Evolutionary conservation across 2,797 vertebrate species (phyloP).

Genomic region (Enteromius thamalakanensis): DNA sequence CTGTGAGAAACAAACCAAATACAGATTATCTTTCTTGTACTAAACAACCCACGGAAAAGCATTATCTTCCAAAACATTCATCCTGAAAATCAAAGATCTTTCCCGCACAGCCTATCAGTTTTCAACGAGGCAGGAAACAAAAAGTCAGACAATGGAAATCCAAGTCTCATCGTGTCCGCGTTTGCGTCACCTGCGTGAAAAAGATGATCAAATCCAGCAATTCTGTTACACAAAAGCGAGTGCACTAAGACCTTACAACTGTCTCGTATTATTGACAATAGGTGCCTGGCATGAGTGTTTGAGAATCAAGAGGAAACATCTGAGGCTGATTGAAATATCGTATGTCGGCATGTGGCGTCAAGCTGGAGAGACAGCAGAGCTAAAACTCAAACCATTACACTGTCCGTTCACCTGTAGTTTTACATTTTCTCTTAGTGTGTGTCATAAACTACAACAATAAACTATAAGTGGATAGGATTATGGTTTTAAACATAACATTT

Average conservation of each 20-base stretch:
- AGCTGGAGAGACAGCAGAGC: slow-evolving; percentile 37
- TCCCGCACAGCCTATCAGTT: slow-evolving; percentile 67
- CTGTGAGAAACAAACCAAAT: not conserved
- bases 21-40: slow-evolving; percentile 6
- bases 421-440: not conserved
- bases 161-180: slow-evolving; percentile 65
- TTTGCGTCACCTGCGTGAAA: slow-evolving; percentile 40
- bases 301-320: slow-evolving; percentile 52
- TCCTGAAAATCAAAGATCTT: slow-evolving; percentile 72
- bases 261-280: slow-evolving; percentile 43
- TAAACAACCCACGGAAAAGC: slow-evolving; percentile 16
- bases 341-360: slow-evolving; percentile 45
- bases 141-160: slow-evolving; percentile 69
- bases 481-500: slow-evolving; percentile 11
- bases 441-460: not conserved
- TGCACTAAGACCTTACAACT: slow-evolving; percentile 43
- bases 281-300: slow-evolving; percentile 42
- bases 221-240: slow-evolving; percentile 23
- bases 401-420: slow-evolving; percentile 26
- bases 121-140: slow-evolving; percentile 60
- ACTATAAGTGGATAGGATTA: not conserved
- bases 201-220: slow-evolving; percentile 25
- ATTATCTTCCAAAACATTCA: slow-evolving; percentile 36
- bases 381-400: slow-evolving; percentile 4
- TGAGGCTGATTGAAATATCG: slow-evolving; percentile 49